These are phyloP conservation scores for Tenthredo livida DNA, from an alignment of 2,888 invertebrate genomes.

Conservation along the genomic window DNA sequence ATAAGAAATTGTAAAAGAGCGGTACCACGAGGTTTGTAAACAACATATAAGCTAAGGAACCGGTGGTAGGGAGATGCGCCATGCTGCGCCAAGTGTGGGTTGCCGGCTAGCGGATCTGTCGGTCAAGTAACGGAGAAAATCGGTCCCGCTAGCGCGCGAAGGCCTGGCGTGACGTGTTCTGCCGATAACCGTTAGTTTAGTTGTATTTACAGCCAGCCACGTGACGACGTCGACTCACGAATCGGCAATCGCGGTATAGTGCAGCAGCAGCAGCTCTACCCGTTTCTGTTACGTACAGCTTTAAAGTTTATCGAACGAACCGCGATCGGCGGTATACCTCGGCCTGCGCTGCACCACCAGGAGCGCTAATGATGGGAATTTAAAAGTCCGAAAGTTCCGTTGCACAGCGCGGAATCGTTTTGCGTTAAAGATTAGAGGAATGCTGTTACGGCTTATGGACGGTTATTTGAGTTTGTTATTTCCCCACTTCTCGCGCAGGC, in stretches of 20 bases:
- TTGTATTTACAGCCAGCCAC: constrained; percentile 49
- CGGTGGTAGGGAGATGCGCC: constrained; percentile 49
- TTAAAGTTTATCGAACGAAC: constrained; percentile 36
- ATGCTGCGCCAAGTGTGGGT: constrained; percentile 19
- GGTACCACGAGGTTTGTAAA: constrained; percentile 30
- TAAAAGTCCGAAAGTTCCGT: constrained; percentile 35
- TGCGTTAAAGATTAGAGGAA: constrained; percentile 18
- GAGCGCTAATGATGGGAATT: constrained; percentile 37
- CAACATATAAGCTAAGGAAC: constrained; percentile 55
- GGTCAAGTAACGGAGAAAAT: constrained; percentile 77
- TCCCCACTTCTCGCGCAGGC: too few relatives aligned
- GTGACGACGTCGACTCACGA: constrained; percentile 41
- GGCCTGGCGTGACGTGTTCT: constrained; percentile 72
- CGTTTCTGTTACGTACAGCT: neutral
- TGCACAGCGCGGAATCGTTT: constrained; percentile 1
- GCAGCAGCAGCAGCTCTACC: too few relatives aligned
- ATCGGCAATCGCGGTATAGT: constrained; percentile 41
- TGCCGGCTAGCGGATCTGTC: constrained; percentile 76
- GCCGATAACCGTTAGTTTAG: constrained; percentile 74
- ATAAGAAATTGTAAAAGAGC: constrained; percentile 14
- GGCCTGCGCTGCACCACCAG: neutral
- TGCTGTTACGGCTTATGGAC: neutral
- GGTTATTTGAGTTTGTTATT: neutral
- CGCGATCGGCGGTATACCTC: constrained; percentile 25
- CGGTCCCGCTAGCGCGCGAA: constrained; percentile 75